phyloP scores from a whole-genome alignment of 2,113 vertebrate genomes.

The Nycticebus coucang region DNA sequence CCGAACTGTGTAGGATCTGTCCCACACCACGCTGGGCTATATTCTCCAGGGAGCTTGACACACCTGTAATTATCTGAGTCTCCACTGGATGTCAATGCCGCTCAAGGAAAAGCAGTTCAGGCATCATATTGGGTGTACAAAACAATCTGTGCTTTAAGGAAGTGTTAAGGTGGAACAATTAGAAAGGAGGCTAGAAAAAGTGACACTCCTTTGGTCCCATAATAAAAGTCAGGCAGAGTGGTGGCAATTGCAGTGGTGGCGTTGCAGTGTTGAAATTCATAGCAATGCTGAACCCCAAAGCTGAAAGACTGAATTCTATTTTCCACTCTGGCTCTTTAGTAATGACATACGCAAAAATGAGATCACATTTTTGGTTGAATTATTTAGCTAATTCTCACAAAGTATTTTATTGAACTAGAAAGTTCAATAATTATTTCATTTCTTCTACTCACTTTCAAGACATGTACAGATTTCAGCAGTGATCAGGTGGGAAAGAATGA shows the following conservation, averaged over 20 bases:
- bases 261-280: not conserved
- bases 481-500: not conserved
- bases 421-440: not conserved
- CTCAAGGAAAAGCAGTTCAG: conserved; percentile 81
- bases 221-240: not conserved
- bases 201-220: not conserved
- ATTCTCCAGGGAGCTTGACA: conserved; percentile 61
- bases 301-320: conserved; percentile 10
- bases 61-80: conserved; percentile 85
- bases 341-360: not conserved
- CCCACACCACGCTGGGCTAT: not conserved
- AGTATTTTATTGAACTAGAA: not conserved
- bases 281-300: not conserved
- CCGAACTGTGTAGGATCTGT: not conserved
- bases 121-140: not conserved
- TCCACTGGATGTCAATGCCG: conserved; percentile 89
- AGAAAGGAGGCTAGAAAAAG: not conserved
- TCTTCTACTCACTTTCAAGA: conserved; percentile 15
- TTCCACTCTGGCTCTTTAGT: not conserved
- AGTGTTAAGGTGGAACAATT: not conserved
- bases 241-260: too few species aligned
- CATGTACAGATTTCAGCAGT: not conserved
- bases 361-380: conserved; percentile 37
- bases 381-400: conserved; percentile 42
- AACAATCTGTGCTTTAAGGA: conserved; percentile 18